Evolutionary conservation across 2,888 invertebrate species (phyloP).

Genomic region (Hirtodrosophila alboralis): DNA sequence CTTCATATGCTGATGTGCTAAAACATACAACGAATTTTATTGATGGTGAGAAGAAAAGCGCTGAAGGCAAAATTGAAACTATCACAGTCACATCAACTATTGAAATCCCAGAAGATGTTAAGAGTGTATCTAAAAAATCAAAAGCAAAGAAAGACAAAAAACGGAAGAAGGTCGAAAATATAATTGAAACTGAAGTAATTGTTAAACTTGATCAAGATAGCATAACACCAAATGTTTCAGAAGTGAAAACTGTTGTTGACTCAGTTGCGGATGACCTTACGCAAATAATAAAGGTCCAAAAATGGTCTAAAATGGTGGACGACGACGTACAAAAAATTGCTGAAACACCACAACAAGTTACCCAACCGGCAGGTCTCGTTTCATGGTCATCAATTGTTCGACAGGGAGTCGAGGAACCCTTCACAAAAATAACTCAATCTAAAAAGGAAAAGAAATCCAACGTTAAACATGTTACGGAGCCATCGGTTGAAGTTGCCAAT

Average conservation of each 20-base stretch:
- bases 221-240: background rate
- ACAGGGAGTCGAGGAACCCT: conserved; percentile 54
- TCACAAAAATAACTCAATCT: conserved; percentile 28
- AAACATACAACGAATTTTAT: conserved; percentile 61
- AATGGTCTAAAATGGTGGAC: conserved; percentile 45
- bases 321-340: conserved; percentile 2
- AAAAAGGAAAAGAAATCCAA: too few relatives aligned
- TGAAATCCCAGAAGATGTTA: conserved; percentile 2
- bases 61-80: conserved; percentile 13
- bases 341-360: background rate
- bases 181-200: background rate
- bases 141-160: conserved; percentile 43
- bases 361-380: conserved; percentile 2
- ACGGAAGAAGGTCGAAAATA: conserved; percentile 24
- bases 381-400: conserved; percentile 65
- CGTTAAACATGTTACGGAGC: conserved; percentile 6
- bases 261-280: background rate
- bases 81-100: background rate
- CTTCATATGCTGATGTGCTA: conserved; percentile 65
- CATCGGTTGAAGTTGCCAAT: background rate
- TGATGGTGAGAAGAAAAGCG: conserved; percentile 59
- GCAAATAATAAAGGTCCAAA: conserved; percentile 10
- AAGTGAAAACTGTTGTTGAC: background rate
- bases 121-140: conserved; percentile 18
- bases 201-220: background rate